Evolutionary conservation across 2,888 invertebrate genomes (phyloP), one percentile per base, ranked within the genome.

Genomic region (Trissolcus brochymenae): DNA sequence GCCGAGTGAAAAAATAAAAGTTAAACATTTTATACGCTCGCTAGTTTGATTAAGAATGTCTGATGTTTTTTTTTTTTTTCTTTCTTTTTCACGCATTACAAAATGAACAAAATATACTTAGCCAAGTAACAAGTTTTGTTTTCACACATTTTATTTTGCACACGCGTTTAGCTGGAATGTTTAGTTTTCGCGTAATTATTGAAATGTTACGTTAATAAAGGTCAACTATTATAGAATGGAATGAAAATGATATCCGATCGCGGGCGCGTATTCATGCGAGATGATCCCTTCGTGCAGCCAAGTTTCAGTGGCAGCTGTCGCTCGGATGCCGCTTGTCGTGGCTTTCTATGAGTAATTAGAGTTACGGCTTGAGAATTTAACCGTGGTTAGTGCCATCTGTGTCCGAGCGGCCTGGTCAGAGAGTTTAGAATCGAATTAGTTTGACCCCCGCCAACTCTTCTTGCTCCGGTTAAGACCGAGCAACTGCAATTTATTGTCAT

Each of bases 361-460:
- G 88, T 87, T 88, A 87, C 87, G 87, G 87, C 84, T 87, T 86
- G 87, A 88, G 88, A 89, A 88, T 89, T 88, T 85, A 88, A 88
- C 88, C 87, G 87, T 86, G 88, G 87, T 89, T 87, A 86, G 87
- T 86, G 86, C 88, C 88, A 89, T 88, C 88, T 89, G 88, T 85
- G 89, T 88, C 88, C 88, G 83, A 83, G 83, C 81, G 78, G 83
- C 86, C 87, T 83, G 88, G 88, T 88, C 89, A 87, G 74, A 29
- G 89, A 89, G 87, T 89, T 89, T 88, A 89, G 88, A 88, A 89
- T 88, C 89, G 89, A 89, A 89, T 89, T 89, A 89, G 89, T 89
- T 89, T 89, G 85, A 87, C 87, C 84, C 85, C 82, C 43, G 0
- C 46, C 61, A 81, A 80, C 82, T 77, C 83, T 84, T 76, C 85